phyloP scores from a whole-genome alignment of 2,797 vertebrate species.

The Sylvilagus floridanus region DNA sequence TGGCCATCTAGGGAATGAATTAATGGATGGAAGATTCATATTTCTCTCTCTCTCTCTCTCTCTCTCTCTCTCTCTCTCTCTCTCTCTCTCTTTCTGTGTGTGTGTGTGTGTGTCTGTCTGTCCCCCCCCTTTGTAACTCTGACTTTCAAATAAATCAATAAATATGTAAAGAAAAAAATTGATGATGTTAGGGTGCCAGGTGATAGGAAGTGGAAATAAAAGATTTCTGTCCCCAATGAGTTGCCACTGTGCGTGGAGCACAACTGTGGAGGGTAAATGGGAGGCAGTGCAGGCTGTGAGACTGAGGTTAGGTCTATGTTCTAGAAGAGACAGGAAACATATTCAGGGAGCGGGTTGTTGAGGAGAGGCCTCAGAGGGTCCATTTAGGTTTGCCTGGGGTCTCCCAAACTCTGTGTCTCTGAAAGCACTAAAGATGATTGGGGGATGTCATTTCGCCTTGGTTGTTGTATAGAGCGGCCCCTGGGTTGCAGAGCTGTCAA shows the following conservation, averaged over 20 bases:
- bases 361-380: neutral
- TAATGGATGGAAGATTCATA: too few species aligned
- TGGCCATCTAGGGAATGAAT: too few species aligned
- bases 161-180: too few species aligned
- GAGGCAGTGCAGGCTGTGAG: neutral
- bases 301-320: neutral
- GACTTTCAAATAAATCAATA: too few species aligned
- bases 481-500: neutral
- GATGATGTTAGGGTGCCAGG: neutral
- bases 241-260: neutral
- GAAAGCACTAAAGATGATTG: constrained; percentile 11
- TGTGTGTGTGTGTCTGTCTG: too few species aligned
- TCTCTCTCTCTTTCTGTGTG: too few species aligned
- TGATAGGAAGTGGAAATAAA: constrained; percentile 47
- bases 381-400: neutral
- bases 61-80: too few species aligned
- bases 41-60: too few species aligned
- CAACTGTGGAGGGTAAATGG: neutral
- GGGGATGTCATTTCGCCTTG: neutral
- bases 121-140: too few species aligned
- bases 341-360: neutral
- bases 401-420: neutral
- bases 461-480: neutral
- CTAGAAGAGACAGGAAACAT: neutral
- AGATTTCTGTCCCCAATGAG: constrained; percentile 10